Percentiles rank a stretch among this genome's conserved stretches.
phyloP scores from a whole-genome alignment of 2,113 vertebrate genomes.

The Mystacornis crossleyi region DNA sequence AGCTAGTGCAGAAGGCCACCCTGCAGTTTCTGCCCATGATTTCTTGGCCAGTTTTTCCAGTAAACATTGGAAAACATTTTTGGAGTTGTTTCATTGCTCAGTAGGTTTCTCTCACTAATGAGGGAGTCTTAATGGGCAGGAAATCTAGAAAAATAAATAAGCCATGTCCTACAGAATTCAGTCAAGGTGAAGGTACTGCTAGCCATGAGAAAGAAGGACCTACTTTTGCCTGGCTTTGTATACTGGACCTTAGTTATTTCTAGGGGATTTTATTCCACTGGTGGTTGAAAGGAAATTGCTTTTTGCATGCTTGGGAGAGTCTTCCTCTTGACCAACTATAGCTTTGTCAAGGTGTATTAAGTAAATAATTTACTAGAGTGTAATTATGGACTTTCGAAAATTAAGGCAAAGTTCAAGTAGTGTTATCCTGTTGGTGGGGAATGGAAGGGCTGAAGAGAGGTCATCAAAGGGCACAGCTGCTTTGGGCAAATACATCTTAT shows the following conservation, averaged over 20 bases:
- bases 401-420: background rate
- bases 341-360: background rate
- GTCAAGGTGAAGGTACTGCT: background rate
- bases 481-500: background rate
- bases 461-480: background rate
- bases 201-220: background rate
- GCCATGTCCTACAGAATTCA: background rate
- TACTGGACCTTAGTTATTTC: background rate
- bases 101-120: conserved; percentile 46
- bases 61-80: conserved; percentile 29
- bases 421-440: background rate
- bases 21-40: background rate
- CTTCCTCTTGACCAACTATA: background rate
- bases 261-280: background rate
- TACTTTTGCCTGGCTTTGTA: background rate
- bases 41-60: conserved; percentile 24
- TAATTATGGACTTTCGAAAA: background rate
- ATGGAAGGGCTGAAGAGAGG: background rate
- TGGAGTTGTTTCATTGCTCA: conserved; percentile 43
- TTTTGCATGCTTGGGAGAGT: background rate
- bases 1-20: background rate
- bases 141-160: conserved; percentile 32
- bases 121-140: background rate
- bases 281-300: background rate
- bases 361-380: background rate